phyloP scores from a whole-genome alignment of 2,113 vertebrate species.

The Glareola pratincola region DNA sequence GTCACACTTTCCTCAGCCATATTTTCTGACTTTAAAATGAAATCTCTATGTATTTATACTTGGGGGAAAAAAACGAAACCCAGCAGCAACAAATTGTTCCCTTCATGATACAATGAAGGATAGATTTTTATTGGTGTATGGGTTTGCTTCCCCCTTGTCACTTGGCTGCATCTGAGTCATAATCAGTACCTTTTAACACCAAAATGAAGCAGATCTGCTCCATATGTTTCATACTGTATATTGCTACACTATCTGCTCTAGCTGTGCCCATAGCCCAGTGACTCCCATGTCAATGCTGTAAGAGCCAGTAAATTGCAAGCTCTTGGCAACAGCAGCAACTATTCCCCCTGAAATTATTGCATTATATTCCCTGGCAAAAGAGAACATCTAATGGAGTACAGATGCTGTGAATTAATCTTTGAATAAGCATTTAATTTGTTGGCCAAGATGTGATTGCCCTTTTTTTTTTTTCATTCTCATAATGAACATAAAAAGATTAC shows the following conservation, averaged over 20 bases:
- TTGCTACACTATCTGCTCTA: slow-evolving; percentile 18
- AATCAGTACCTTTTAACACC: slow-evolving; percentile 43
- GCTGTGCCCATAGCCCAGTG: slow-evolving; percentile 36
- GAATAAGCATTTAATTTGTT: slow-evolving; percentile 65
- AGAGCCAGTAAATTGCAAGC: slow-evolving; percentile 51
- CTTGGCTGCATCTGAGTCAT: slow-evolving; percentile 26
- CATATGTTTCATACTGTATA: slow-evolving; percentile 14
- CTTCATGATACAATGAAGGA: not conserved
- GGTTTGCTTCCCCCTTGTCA: slow-evolving; percentile 13
- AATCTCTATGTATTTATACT: not conserved
- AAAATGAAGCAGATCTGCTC: slow-evolving; percentile 38
- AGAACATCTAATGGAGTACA: slow-evolving; percentile 62
- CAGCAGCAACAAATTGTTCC: not conserved
- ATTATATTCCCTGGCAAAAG: slow-evolving; percentile 60
- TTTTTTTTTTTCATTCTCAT: slow-evolving; percentile 41
- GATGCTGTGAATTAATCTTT: slow-evolving; percentile 68
- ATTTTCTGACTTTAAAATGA: not conserved
- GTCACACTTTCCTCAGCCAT: not conserved
- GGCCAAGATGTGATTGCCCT: slow-evolving; percentile 44
- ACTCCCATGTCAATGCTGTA: slow-evolving; percentile 43
- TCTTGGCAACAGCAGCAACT: slow-evolving; percentile 29
- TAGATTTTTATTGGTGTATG: not conserved
- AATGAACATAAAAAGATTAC: slow-evolving; percentile 65
- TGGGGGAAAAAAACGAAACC: not conserved
- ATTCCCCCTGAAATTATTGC: slow-evolving; percentile 65